These are phyloP conservation scores for Ametastegia equiseti DNA, from an alignment of 2,888 invertebrate genomes.

Conservation along the genomic window DNA sequence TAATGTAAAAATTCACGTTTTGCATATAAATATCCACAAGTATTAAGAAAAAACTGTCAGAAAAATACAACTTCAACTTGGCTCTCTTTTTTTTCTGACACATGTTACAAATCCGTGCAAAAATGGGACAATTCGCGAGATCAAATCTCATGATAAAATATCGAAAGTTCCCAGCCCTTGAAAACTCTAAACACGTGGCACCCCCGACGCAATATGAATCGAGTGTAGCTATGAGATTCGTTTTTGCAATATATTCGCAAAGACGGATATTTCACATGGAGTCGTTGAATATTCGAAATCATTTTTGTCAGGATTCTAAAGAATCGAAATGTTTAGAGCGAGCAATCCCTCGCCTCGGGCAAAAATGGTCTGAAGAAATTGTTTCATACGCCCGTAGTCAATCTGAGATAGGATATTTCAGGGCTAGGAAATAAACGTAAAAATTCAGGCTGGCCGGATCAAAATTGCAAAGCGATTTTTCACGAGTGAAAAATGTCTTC, in stretches of 20 bases:
- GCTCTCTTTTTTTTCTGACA: background rate
- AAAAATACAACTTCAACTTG: background rate
- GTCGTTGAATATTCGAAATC: constrained; percentile 26
- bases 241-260: background rate
- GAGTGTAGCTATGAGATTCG: background rate
- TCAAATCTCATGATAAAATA: background rate
- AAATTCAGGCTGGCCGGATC: background rate
- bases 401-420: constrained; percentile 26
- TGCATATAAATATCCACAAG: no score
- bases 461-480: background rate
- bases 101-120: background rate
- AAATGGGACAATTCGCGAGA: background rate
- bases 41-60: no score
- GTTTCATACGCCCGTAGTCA: constrained; percentile 13
- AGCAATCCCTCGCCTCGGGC: background rate
- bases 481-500: background rate
- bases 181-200: background rate
- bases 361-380: background rate
- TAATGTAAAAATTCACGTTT: no score
- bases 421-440: background rate
- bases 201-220: background rate
- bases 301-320: background rate
- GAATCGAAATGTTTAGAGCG: background rate
- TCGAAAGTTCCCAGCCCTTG: background rate
- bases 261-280: background rate